phyloP scores from a whole-genome alignment of 2,113 vertebrate species.

The Narcine bancroftii region DNA sequence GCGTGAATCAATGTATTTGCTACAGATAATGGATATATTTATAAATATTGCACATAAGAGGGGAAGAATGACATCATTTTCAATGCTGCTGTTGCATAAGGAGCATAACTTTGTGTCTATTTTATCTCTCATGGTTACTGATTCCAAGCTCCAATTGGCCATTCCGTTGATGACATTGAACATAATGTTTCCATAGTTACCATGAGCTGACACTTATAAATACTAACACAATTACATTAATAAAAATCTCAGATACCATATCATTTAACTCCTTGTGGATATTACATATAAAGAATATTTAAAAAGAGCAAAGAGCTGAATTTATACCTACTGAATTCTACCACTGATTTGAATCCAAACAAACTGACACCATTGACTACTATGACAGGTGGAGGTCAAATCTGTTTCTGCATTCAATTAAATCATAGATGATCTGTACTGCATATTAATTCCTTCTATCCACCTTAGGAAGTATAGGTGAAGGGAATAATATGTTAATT shows the following conservation, averaged over 20 bases:
- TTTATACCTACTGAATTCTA: neutral
- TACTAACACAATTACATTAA: constrained; percentile 20
- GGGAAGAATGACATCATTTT: neutral
- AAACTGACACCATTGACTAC: neutral
- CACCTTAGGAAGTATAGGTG: neutral
- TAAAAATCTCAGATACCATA: neutral
- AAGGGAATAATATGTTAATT: too few species aligned
- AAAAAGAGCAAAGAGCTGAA: neutral
- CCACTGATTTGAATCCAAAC: neutral
- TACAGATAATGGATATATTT: neutral
- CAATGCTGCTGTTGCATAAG: neutral
- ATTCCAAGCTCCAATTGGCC: constrained; percentile 13
- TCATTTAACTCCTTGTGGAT: neutral
- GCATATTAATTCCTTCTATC: neutral
- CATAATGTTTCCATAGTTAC: constrained; percentile 30
- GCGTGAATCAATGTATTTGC: neutral
- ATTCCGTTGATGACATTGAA: neutral
- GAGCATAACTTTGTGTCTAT: neutral
- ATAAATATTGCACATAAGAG: neutral
- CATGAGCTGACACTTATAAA: constrained; percentile 18
- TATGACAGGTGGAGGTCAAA: neutral
- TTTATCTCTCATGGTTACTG: neutral
- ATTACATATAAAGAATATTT: neutral
- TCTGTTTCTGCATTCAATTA: neutral
- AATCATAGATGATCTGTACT: neutral